These are phyloP conservation scores for Callipepla californica DNA, from an alignment of 2,113 vertebrate genomes.

Conservation along the genomic window DNA sequence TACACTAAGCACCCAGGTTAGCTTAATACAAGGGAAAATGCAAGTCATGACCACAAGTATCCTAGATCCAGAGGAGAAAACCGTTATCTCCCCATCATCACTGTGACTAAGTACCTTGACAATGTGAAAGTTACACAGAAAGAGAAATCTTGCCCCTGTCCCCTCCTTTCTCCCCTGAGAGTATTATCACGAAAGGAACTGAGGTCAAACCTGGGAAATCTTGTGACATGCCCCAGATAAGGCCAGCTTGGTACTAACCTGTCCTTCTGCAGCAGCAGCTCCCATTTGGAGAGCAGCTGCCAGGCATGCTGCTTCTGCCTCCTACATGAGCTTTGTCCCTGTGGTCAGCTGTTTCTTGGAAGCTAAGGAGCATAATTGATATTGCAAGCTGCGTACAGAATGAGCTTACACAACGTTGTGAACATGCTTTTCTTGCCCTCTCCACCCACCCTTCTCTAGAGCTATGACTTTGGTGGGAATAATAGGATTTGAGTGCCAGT, in stretches of 20 bases:
- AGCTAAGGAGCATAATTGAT: conserved; percentile 51
- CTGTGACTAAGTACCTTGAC: not conserved
- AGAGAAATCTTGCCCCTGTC: not conserved
- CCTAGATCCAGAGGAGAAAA: not conserved
- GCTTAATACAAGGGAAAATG: not conserved
- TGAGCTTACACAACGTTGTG: conserved; percentile 51
- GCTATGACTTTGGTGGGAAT: conserved; percentile 21
- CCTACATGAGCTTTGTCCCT: conserved; percentile 53
- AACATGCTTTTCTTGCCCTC: conserved; percentile 62
- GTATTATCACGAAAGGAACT: not conserved
- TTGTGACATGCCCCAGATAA: not conserved
- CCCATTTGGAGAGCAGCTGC: not conserved
- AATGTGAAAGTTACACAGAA: not conserved
- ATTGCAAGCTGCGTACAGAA: not conserved
- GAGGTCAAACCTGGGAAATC: not conserved
- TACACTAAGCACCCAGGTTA: not conserved
- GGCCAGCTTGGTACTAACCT: conserved; percentile 48
- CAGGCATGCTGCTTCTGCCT: conserved; percentile 45
- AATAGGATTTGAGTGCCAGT: conserved; percentile 20
- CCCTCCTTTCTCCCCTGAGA: not conserved
- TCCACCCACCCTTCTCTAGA: conserved; percentile 45
- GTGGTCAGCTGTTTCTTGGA: conserved; percentile 68
- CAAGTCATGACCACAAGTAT: not conserved
- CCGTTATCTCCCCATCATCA: not conserved
- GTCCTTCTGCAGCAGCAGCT: conserved; percentile 10